Percentiles rank a stretch among this genome's conserved stretches.
phyloP scores from a whole-genome alignment of 1,140 invertebrate genomes.

The Drosophila hydei region DNA sequence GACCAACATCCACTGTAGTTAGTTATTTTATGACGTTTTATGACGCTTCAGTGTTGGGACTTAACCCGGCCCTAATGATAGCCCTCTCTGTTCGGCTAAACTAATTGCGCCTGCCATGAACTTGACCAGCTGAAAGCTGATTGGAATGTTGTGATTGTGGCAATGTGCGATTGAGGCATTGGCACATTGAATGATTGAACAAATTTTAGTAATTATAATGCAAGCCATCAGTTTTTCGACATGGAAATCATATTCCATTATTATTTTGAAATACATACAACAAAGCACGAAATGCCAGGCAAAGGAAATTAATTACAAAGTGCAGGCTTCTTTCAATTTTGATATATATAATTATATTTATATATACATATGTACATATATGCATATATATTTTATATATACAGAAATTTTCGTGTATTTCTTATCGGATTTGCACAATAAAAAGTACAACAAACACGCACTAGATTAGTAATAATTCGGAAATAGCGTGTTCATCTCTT shows the following conservation, averaged over 20 bases:
- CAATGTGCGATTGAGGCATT: not conserved
- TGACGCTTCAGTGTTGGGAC: constrained; percentile 15
- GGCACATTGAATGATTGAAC: not conserved
- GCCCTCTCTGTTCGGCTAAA: constrained; percentile 12
- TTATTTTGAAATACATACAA: not conserved
- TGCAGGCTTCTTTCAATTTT: not conserved
- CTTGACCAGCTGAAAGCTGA: constrained; percentile 36
- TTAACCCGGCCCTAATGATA: constrained; percentile 49
- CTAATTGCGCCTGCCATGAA: constrained; percentile 62
- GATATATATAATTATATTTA: no score
- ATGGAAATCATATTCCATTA: not conserved
- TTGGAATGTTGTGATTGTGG: constrained; percentile 4
- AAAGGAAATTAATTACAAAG: not conserved
- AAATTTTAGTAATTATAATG: not conserved
- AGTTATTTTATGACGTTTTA: constrained; percentile 6
- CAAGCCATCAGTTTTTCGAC: not conserved
- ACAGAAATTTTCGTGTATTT: not conserved
- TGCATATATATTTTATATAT: no score
- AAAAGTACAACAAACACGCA: not conserved
- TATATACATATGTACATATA: not conserved
- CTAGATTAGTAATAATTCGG: constrained; percentile 5
- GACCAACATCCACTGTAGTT: constrained; percentile 16
- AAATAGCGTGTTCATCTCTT: constrained; percentile 9
- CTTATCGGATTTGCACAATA: not conserved
- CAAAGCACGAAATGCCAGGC: not conserved